Conservation (phyloP, 2,113 vertebrate species). For the Brachyhypopomus occidentalis region DNA sequence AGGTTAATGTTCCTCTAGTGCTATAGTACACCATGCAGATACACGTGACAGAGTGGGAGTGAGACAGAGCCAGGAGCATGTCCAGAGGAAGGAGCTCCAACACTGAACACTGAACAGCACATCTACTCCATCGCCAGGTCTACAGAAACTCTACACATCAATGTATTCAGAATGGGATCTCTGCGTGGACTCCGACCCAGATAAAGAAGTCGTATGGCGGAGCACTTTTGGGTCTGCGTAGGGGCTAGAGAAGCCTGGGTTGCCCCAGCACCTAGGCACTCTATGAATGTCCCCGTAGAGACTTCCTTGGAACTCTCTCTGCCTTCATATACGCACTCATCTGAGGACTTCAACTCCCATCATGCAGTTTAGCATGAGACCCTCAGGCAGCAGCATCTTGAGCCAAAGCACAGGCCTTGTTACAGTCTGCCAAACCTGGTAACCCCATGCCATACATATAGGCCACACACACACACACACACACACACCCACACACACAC, state of each 20-base stretch:
- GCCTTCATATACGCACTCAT: constrained; percentile 1
- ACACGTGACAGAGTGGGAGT: constrained; percentile 33
- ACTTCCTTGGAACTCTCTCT: background rate
- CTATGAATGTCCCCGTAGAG: background rate
- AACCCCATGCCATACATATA: constrained; percentile 8
- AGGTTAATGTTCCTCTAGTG: constrained; percentile 55
- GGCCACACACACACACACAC: background rate
- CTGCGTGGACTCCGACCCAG: constrained; percentile 2
- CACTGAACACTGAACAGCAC: constrained; percentile 22
- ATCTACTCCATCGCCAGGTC: constrained; percentile 22
- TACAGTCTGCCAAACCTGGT: constrained; percentile 22
- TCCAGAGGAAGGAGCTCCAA: constrained; percentile 7
- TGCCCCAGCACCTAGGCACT: background rate
- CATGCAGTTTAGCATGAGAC: constrained; percentile 46
- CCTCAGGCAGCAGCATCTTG: constrained; percentile 47
- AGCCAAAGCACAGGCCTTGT: constrained; percentile 15
- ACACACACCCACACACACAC: background rate
- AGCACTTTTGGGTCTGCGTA: background rate
- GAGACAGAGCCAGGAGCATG: background rate
- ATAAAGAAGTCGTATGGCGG: constrained; percentile 18
- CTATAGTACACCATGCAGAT: constrained; percentile 52
- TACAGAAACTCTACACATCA: constrained; percentile 31
- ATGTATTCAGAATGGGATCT: background rate
- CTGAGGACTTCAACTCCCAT: constrained; percentile 26
- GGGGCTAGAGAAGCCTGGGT: constrained; percentile 15